phyloP scores from a whole-genome alignment of 2,888 invertebrate genomes.

The Dryadula phaetusa region DNA sequence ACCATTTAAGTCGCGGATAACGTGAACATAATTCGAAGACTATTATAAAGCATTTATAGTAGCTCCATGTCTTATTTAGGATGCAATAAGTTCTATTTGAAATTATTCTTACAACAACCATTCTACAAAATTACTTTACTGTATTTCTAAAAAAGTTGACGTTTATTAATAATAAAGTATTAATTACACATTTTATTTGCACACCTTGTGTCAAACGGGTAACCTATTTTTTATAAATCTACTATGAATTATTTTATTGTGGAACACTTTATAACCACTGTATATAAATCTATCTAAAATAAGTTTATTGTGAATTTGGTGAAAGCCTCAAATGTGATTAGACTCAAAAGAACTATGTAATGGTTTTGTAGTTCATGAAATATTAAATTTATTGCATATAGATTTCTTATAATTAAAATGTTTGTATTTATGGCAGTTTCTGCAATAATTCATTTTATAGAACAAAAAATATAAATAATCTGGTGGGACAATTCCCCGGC shows the following conservation, averaged over 20 bases:
- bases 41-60: slow-evolving; percentile 38
- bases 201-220: slow-evolving; percentile 12
- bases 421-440: slow-evolving; percentile 36
- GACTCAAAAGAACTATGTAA: slow-evolving; percentile 68
- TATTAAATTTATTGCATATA: slow-evolving; percentile 46
- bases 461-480: slow-evolving; percentile 22
- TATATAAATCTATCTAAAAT: slow-evolving; percentile 26
- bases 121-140: slow-evolving; percentile 1
- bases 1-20: slow-evolving; percentile 52
- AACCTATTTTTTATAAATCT: slow-evolving; percentile 33
- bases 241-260: slow-evolving; percentile 24
- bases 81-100: background rate
- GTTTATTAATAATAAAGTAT: slow-evolving; percentile 4
- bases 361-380: slow-evolving; percentile 67
- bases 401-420: slow-evolving; percentile 42
- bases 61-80: background rate
- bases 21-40: slow-evolving; percentile 45
- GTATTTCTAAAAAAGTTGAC: slow-evolving; percentile 1
- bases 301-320: slow-evolving; percentile 54
- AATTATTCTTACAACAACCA: slow-evolving; percentile 49
- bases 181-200: background rate
- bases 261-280: slow-evolving; percentile 21
- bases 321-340: slow-evolving; percentile 60
- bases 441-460: slow-evolving; percentile 30
- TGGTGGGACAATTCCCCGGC: slow-evolving; percentile 43